Evolutionary conservation across 1,140 invertebrate species (phyloP), one percentile per base, ranked within the genome.

Genomic region (Lucilia cuprina): DNA sequence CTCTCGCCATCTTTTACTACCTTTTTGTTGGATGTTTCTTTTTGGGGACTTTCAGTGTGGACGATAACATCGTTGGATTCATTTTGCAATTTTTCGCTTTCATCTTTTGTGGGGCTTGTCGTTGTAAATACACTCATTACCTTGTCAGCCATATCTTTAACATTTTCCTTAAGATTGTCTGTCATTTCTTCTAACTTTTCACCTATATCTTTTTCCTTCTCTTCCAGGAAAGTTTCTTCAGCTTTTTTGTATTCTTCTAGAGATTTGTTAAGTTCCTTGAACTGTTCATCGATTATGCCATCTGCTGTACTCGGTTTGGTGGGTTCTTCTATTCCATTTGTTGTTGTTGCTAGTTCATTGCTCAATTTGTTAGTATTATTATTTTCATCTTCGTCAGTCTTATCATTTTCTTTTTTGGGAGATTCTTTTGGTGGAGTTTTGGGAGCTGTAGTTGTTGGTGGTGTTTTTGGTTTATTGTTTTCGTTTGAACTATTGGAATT

Each of bases 131-230:
- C 47, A 84, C 75, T 83, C 83, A 49, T 80, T 49, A 80, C 47
- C 25, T 80, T 80, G 49, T 50, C 25, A 9, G 74, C n/a, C 9
- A 84, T 82, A 41, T 84, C 74, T 60, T 85, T 74, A n/a, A 60
- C 82, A 75, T 86, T 75, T 30, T 84, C 83, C 17, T 83, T 84
- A 47, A 70, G n/a, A 83, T 82, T 83, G n/a, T 75, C 84, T 34
- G n/a, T 21, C 8, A 80, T 80, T 25, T 80, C 77, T 21, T 80
- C 77, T 2, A 80, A 49, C 47, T 80, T 80, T 13, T 80, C 10
- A 3, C 41, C 47, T 2, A 60, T 17, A 14, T 50, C 19, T 9
- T 74, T 34, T 21, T 41, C 21, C 49, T 82, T 41, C 9, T 41
- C 14, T 65, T 41, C 19, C 10, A 55, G 1, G 12, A 12, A 55